Percentiles rank a stretch among this genome's conserved stretches.
Evolutionary conservation across 2,888 invertebrate genomes (phyloP).

Genomic region (Athalia circularis): DNA sequence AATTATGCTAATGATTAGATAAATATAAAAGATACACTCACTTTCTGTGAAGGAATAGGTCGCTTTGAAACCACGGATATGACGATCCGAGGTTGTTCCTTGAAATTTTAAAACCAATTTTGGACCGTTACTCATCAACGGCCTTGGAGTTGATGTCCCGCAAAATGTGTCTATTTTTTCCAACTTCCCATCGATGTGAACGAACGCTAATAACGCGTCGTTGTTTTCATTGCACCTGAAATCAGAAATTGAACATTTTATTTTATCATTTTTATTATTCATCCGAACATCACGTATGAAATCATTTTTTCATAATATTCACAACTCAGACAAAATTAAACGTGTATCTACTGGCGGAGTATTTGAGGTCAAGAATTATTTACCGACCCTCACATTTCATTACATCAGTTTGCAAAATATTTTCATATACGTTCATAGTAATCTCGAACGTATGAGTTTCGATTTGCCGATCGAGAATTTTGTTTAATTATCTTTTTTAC

Average conservation of each 20-base stretch:
- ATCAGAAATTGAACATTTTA: constrained; percentile 54
- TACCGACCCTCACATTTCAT: no score
- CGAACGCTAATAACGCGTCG: constrained; percentile 88
- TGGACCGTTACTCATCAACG: constrained; percentile 95
- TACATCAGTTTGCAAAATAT: no score
- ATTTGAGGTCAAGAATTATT: no score
- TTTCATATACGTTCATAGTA: no score
- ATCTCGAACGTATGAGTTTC: no score
- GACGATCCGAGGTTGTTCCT: constrained; percentile 85
- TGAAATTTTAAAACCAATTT: constrained; percentile 90
- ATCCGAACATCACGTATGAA: no score
- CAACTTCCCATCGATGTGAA: constrained; percentile 88
- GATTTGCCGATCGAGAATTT: no score
- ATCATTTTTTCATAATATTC: no score
- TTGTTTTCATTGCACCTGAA: constrained; percentile 80
- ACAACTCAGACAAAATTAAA: no score
- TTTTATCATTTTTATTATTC: not conserved
- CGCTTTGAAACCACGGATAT: constrained; percentile 91
- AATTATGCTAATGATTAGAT: no score
- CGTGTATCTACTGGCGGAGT: no score
- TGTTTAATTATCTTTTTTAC: no score
- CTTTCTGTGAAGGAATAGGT: constrained; percentile 93
- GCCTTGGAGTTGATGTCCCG: constrained; percentile 85
- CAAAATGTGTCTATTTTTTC: constrained; percentile 93
- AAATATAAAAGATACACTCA: constrained; percentile 75